A percentile compares a stretch with the other conserved stretches of the same genome.
phyloP scores from a whole-genome alignment of 1,140 invertebrate genomes.

The Drosophila pseudoobscura region DNA sequence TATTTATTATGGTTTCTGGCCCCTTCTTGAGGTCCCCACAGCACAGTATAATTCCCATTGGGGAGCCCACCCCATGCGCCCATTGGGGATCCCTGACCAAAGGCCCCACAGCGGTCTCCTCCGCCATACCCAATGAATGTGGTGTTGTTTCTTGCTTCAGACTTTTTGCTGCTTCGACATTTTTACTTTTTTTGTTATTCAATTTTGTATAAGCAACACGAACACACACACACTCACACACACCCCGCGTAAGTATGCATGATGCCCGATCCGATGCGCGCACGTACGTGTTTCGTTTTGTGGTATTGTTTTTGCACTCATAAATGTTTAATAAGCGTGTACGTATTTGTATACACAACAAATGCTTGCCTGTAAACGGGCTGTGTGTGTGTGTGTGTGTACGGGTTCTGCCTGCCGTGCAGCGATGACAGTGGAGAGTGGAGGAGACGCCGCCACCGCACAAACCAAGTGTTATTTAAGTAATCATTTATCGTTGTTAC shows the following conservation, averaged over 20 bases:
- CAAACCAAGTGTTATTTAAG: constrained; percentile 46
- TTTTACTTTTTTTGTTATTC: constrained; percentile 51
- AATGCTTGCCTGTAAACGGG: neutral
- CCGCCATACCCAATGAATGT: no score
- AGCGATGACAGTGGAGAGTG: constrained; percentile 11
- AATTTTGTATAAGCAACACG: constrained; percentile 70
- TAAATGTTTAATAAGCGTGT: constrained; percentile 71
- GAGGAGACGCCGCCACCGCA: neutral
- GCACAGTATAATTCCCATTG: no score
- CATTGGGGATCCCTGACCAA: no score
- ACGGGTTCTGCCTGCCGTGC: neutral
- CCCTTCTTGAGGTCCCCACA: no score
- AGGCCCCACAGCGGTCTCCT: no score
- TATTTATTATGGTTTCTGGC: no score
- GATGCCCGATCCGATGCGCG: neutral
- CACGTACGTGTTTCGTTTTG: constrained; percentile 21
- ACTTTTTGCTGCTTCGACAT: constrained; percentile 54
- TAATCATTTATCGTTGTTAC: constrained; percentile 59
- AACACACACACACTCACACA: constrained; percentile 6
- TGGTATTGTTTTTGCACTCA: constrained; percentile 62
- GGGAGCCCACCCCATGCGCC: no score
- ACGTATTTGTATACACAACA: constrained; percentile 4
- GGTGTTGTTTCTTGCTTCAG: neutral
- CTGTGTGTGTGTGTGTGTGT: constrained; percentile 46
- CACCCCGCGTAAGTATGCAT: no score